phyloP scores from a whole-genome alignment of 2,113 vertebrate genomes.

The Nibea coibor region DNA sequence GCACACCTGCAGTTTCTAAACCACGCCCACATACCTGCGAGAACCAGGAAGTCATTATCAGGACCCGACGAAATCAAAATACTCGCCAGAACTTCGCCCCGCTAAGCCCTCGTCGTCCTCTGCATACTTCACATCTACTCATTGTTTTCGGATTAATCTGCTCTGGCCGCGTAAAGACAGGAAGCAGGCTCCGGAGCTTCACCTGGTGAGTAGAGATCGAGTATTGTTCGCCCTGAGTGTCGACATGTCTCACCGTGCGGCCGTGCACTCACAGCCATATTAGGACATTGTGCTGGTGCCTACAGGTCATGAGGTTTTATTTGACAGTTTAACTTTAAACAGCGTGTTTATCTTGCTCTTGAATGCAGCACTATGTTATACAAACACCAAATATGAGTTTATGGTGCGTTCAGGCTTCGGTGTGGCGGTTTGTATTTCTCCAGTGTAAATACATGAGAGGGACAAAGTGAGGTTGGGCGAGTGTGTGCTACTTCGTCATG shows the following conservation, averaged over 20 bases:
- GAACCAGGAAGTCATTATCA: constrained; percentile 75
- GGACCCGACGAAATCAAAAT: background rate
- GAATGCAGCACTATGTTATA: background rate
- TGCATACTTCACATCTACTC: fast-evolving
- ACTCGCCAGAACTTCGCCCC: background rate
- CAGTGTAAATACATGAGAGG: background rate
- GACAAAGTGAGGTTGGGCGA: background rate
- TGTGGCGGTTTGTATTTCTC: background rate
- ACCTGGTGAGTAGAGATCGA: constrained; percentile 57
- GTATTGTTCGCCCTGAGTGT: background rate
- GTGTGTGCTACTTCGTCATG: background rate
- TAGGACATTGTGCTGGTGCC: background rate
- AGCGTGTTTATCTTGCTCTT: too few species aligned
- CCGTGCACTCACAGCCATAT: constrained; percentile 17
- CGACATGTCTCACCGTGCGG: constrained; percentile 25
- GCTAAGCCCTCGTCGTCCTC: background rate
- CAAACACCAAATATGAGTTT: too few species aligned
- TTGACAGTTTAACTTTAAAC: background rate
- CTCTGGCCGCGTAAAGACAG: background rate
- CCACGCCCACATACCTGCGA: constrained; percentile 83
- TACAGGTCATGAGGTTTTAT: background rate
- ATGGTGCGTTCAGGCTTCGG: constrained; percentile 12
- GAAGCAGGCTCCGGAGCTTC: constrained; percentile 2
- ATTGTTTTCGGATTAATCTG: background rate
- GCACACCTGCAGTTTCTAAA: constrained; percentile 70